Evolutionary conservation across 2,888 invertebrate genomes (phyloP).

Genomic region (Synergus gifuensis): DNA sequence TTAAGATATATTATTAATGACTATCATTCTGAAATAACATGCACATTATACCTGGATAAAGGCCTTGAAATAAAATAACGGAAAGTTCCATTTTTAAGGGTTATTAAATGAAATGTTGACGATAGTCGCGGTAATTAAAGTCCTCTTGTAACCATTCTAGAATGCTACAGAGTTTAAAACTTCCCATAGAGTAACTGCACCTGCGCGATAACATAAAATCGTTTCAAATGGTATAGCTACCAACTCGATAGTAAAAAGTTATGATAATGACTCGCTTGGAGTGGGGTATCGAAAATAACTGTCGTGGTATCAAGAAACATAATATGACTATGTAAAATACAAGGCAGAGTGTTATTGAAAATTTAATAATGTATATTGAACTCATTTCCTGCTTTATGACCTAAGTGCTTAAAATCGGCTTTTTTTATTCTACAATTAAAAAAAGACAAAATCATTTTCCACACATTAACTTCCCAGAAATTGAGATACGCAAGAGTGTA

Average conservation of each 20-base stretch:
- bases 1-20: constrained; percentile 30
- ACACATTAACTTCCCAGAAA: neutral
- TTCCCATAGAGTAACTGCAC: constrained; percentile 31
- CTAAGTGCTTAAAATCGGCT: neutral
- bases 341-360: constrained; percentile 29
- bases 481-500: no score
- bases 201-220: constrained; percentile 38
- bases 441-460: neutral
- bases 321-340: constrained; percentile 38
- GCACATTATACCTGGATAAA: constrained; percentile 16
- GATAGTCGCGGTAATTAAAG: constrained; percentile 28
- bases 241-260: constrained; percentile 38
- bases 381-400: neutral
- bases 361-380: constrained; percentile 25
- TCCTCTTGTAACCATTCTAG: constrained; percentile 29
- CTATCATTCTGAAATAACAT: constrained; percentile 9
- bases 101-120: constrained; percentile 31
- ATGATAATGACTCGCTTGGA: constrained; percentile 38
- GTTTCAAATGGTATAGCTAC: constrained; percentile 34
- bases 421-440: neutral
- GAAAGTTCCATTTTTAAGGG: neutral
- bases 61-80: neutral
- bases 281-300: constrained; percentile 40
- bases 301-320: constrained; percentile 20
- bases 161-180: constrained; percentile 23